Base-by-base conservation (phyloP, 2,113 vertebrate species). In the Pagrus major region DNA sequence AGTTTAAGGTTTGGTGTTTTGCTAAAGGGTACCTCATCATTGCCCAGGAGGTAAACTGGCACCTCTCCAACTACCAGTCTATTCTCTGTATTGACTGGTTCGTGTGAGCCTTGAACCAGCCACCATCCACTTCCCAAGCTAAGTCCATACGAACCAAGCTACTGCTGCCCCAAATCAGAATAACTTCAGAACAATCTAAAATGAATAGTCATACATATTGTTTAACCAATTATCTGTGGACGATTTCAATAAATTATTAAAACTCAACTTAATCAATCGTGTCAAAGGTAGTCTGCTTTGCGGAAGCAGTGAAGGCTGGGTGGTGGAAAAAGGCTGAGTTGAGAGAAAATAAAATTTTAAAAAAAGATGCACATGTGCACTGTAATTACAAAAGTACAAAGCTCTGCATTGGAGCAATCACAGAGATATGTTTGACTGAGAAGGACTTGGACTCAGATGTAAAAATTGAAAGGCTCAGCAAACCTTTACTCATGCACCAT, bases 401-500 rank as follows among this genome's bases (percentile, higher is more conserved):
- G 9, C 29, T 35, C 6, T 47, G 15, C 16, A 9, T 46, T 9
- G 12, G 18, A 39, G 46, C 47, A 31, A 41, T 60, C 39, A 29
- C n/a, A 44, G 25, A 63, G 44, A 52, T 39, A 10, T 31, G 23
- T 52, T 29, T 39, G 66, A 2, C 75, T 75, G 25, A 44, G 63
- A 81, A 20, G 67, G 27, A 69, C 64, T 55, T 27, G 5, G 61
- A 29, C 60, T 42, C 31, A 46, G 67, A 69, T 46, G 52, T 56
- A 54, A 42, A 76, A 73, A 78, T 25, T 76, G 49, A 84, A 83
- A 83, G 78, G 55, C 74, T 70, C 25, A 63, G 35, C 78, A 68
- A 55, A 70, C 74, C 49, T 84, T 81, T 56, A 76, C 79, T 88
- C 79, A 71, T 52, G 47, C 73, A 60, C 66, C 23, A 14, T 79